Percentiles rank a stretch among this genome's conserved stretches.
Evolutionary conservation across 2,888 invertebrate species (phyloP).

Genomic region (Cistogaster globosa): DNA sequence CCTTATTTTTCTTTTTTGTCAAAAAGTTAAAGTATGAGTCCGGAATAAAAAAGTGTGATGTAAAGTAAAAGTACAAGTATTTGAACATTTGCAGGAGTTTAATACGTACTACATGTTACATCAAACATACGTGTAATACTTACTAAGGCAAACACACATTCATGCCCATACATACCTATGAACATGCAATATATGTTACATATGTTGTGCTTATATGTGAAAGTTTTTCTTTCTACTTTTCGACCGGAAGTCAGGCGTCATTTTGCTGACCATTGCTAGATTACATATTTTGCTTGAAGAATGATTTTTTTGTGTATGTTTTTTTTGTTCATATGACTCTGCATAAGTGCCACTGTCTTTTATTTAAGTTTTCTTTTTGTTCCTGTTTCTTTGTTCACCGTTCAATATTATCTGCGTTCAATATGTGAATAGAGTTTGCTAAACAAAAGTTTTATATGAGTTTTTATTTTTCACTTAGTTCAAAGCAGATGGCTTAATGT

Average conservation of each 20-base stretch:
- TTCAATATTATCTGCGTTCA: conserved; percentile 71
- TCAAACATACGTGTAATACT: conserved; percentile 52
- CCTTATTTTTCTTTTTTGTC: neutral
- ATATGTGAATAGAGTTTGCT: conserved; percentile 59
- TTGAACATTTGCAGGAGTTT: conserved; percentile 63
- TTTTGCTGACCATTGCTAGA: conserved; percentile 74
- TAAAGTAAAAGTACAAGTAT: conserved; percentile 64
- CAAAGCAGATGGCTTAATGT: conserved; percentile 57
- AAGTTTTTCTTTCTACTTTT: conserved; percentile 73
- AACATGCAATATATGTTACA: conserved; percentile 60
- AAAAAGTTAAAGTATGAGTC: conserved; percentile 29
- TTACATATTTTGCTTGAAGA: conserved; percentile 13
- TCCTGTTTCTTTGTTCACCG: conserved; percentile 28
- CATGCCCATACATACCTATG: neutral
- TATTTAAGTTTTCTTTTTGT: conserved; percentile 30
- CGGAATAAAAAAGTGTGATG: conserved; percentile 49
- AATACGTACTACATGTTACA: conserved; percentile 34
- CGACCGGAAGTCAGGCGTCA: conserved; percentile 71
- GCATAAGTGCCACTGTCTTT: conserved; percentile 56
- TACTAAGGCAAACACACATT: conserved; percentile 5
- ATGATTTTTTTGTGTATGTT: neutral
- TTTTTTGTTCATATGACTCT: conserved; percentile 29
- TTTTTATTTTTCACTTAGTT: conserved; percentile 62
- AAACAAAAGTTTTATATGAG: conserved; percentile 57
- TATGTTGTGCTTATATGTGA: conserved; percentile 75